Base-by-base conservation (phyloP, 2,113 vertebrate genomes). In the Diadophis punctatus region DNA sequence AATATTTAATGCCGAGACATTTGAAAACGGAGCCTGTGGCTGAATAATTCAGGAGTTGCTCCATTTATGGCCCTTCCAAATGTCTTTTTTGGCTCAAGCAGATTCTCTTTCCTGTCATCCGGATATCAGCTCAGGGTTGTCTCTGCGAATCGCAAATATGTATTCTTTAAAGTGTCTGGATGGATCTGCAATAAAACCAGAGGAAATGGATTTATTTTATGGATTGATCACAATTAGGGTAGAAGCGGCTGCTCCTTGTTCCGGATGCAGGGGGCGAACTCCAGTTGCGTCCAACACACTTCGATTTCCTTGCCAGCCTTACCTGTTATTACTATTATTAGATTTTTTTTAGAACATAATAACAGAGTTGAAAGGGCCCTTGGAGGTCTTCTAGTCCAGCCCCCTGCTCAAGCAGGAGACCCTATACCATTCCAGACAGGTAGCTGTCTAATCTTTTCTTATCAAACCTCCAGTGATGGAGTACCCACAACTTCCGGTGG, bases 41-140 rank as follows among this genome's bases (percentile, higher is more conserved):
- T 96, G 55, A 96, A 96, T 96, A 94, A 97, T 96, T 94, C 3
- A 96, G 87, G 91, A 85, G 2, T n/a, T 86, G 4, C 43, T 55
- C 68, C 68, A 2, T 12, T 74, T 11, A 63, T 48, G n/a, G 25
- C 90, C 60, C 88, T 92, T 95, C 94, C 90, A 93, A 90, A 1
- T 58, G 85, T 91, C 63, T 34, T 74, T 11, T 12, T 14, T 74
- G 30, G n/a, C 68, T 39, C 6, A 80, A 8, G 2, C n/a, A 7
- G n/a, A 20, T 20, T n/a, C 0, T 3, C 6, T 80, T 20, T 16
- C n/a, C n/a, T 20, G n/a, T 14, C 18, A 22, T 20, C 34, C 2
- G 7, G 68, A 20, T 39, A 20, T 39, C 34, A 8, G 34, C n/a
- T 39, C 12, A 2, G 14, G 30, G 4, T 8, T 74, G 14, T 8